Conservation (phyloP, 2,797 vertebrate species). For the Takifugu ocellatus region DNA sequence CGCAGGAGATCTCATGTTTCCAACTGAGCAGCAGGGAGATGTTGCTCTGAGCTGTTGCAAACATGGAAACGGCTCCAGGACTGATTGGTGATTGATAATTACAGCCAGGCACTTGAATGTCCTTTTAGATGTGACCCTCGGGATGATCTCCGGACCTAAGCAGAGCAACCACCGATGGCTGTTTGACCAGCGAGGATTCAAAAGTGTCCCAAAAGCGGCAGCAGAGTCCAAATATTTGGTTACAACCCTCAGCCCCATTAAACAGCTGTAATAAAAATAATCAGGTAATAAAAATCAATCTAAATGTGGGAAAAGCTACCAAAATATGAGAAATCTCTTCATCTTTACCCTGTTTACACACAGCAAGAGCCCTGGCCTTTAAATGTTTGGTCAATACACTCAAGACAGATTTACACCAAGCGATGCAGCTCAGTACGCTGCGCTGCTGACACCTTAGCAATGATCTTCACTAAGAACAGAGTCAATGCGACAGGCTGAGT, state of each 20-base stretch:
- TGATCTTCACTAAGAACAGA: too few relatives aligned
- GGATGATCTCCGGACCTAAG: conserved; percentile 10
- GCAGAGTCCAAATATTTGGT: conserved; percentile 20
- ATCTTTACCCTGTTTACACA: conserved; percentile 65
- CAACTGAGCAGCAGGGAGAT: background rate
- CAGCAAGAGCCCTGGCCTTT: conserved; percentile 36
- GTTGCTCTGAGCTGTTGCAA: conserved; percentile 20
- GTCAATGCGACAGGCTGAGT: too few relatives aligned
- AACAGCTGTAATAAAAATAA: conserved; percentile 4
- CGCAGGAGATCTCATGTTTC: background rate
- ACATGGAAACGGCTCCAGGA: conserved; percentile 27
- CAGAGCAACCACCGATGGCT: background rate
- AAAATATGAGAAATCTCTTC: conserved; percentile 50
- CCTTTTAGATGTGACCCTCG: conserved; percentile 41
- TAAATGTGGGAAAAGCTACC: conserved; percentile 71
- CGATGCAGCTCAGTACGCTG: too few relatives aligned
- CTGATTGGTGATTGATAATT: conserved; percentile 14
- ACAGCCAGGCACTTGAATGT: conserved; percentile 67
- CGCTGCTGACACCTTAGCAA: too few relatives aligned
- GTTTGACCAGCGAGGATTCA: background rate
- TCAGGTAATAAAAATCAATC: conserved; percentile 22
- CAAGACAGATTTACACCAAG: too few relatives aligned
- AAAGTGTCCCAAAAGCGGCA: conserved; percentile 16
- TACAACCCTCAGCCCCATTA: conserved; percentile 1
- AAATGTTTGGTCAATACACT: conserved; percentile 25